phyloP scores from a whole-genome alignment of 2,113 vertebrate species.

The Astur gentilis region DNA sequence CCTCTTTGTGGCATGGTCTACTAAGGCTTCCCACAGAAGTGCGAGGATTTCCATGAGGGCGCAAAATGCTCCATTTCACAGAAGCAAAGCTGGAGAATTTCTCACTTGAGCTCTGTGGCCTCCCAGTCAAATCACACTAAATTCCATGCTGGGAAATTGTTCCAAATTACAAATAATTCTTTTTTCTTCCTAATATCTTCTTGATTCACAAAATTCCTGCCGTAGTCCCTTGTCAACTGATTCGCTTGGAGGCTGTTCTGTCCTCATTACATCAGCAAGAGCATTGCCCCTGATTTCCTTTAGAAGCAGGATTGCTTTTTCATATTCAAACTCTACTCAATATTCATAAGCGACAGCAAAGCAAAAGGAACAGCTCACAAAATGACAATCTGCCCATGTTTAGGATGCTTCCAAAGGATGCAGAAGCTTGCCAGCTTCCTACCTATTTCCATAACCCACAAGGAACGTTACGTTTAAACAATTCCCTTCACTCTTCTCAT shows the following conservation, averaged over 20 bases:
- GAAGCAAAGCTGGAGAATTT: not conserved
- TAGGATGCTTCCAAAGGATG: not conserved
- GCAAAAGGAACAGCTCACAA: not conserved
- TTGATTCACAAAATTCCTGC: not conserved
- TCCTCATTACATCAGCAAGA: not conserved
- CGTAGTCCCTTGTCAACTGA: not conserved
- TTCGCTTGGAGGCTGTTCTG: not conserved
- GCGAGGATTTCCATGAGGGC: not conserved
- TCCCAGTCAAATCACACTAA: not conserved
- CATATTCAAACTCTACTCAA: not conserved
- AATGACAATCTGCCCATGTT: not conserved
- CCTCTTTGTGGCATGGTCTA: rapidly evolving
- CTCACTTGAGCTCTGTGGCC: not conserved
- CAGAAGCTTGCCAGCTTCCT: not conserved
- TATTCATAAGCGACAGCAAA: not conserved
- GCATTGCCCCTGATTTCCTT: not conserved
- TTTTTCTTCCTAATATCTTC: not conserved
- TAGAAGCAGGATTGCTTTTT: not conserved
- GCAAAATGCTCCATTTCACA: not conserved
- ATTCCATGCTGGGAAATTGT: not conserved
- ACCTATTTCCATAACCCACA: not conserved
- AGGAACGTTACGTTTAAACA: not conserved
- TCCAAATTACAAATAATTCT: not conserved
- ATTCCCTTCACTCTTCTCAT: not conserved
- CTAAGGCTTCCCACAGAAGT: rapidly evolving